Percentiles rank a stretch among this genome's conserved stretches.
Evolutionary conservation across 2,113 vertebrate genomes (phyloP).

Genomic region (Rhabdornis inornatus): DNA sequence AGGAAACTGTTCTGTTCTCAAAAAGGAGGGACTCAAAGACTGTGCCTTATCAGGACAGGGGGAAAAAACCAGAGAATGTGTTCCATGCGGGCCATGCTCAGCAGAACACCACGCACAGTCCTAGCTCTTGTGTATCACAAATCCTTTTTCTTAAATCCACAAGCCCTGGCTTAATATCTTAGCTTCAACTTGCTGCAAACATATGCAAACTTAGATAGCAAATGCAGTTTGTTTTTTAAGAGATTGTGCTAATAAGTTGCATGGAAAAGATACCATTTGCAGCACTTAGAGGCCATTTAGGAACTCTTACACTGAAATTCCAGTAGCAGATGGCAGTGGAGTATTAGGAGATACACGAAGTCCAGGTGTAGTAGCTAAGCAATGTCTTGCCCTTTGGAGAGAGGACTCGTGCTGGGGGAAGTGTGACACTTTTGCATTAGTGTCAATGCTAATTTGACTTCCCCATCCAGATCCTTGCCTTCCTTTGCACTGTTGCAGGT

Average conservation of each 20-base stretch:
- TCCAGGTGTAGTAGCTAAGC: not conserved
- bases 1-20: not conserved
- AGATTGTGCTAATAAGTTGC: not conserved
- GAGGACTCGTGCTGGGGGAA: accelerated
- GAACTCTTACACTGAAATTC: not conserved
- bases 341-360: not conserved
- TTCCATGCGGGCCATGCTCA: accelerated
- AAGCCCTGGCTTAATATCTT: not conserved
- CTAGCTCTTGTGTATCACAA: not conserved
- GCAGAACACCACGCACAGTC: accelerated
- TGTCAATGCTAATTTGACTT: not conserved
- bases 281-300: not conserved
- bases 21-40: not conserved
- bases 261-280: not conserved
- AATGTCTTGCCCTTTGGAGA: not conserved
- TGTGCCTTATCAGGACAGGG: not conserved
- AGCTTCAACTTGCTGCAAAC: not conserved
- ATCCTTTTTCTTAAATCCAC: not conserved
- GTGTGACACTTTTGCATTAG: accelerated
- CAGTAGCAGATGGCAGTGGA: not conserved
- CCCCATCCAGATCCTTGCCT: not conserved
- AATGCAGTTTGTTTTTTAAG: not conserved
- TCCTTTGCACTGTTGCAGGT: not conserved
- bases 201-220: accelerated
- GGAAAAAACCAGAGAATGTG: not conserved